Percentiles rank a stretch among this genome's conserved stretches.
phyloP scores from a whole-genome alignment of 1,140 invertebrate genomes.

The Trachymyrmex septentrionalis region DNA sequence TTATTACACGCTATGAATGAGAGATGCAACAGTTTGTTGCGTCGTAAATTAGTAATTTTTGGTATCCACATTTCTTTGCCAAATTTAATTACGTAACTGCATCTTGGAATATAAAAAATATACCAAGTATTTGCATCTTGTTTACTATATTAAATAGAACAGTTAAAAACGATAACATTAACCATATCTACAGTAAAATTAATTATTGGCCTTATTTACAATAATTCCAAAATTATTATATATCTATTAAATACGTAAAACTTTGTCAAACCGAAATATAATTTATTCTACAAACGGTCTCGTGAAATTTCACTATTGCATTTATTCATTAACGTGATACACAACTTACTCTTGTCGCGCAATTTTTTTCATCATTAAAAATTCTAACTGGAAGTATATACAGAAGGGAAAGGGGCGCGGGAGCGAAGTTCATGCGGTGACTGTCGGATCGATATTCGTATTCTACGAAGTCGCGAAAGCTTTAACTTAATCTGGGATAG shows the following conservation, averaged over 20 bases:
- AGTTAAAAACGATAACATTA: not conserved
- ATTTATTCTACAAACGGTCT: not conserved
- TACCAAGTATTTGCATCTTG: not conserved
- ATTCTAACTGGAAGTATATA: not conserved
- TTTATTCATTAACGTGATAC: not conserved
- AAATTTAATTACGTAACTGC: not conserved
- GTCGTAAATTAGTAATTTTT: not conserved
- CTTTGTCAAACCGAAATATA: not conserved
- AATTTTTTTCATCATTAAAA: conserved; percentile 36
- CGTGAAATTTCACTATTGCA: not conserved
- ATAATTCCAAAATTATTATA: not conserved
- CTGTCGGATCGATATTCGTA: conserved; percentile 52
- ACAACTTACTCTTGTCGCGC: not conserved
- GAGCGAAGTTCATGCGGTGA: conserved; percentile 6
- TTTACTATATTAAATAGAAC: not conserved
- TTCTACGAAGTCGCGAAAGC: conserved; percentile 30
- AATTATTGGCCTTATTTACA: not conserved
- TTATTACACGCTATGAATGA: conserved; percentile 33
- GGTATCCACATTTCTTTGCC: not conserved
- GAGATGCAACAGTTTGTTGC: conserved; percentile 25
- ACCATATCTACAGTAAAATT: not conserved
- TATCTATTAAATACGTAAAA: not conserved
- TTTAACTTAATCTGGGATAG: conserved; percentile 55
- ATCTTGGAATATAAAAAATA: not conserved
- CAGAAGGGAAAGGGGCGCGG: not conserved